Evolutionary conservation across 2,888 invertebrate species (phyloP), one percentile per base, ranked within the genome.

Genomic region (Eumacrocentrus americanus): DNA sequence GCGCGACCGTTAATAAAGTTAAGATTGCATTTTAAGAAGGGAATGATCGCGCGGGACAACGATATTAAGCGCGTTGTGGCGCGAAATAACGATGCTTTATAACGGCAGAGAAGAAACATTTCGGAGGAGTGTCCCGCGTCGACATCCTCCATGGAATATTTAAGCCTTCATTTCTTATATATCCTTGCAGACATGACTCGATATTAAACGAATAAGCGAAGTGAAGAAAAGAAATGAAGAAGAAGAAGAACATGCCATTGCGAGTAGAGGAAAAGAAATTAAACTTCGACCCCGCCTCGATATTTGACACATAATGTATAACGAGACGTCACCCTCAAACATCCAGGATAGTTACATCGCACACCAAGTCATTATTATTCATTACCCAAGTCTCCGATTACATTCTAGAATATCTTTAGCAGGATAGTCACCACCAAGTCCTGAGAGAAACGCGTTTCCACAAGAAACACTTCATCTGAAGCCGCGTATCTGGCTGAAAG

Each of bases 101-200:
- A 77, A 77, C 76, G 71, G 72, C 74, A 77, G 75, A 72, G 76
- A 76, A 74, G 67, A 68, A 62, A 62, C 59, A 62, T 53, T 62
- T 62, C 52, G 56, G 53, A 53, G 58, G 54, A 46, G 38, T 60
- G 48, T 50, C 53, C 61, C 70, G 29, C 29, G 69, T 69, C 71
- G 70, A 68, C 75, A 73, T n/a, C n/a, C 76, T 72, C 75, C 76
- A 77, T 80, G 72, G 77, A 80, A 79, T 80, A 80, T 80, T 80
- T 75, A 79, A 79, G 77, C 74, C 76, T 77, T 79, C 78, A 79
- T 80, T 80, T 79, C 80, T n/a, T n/a, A 78, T 79, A 77, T 74
- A 66, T 71, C 70, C 61, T 65, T 60, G 64, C 60, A 70, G 61
- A 65, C 69, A 63, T 23, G 12, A 60, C 69, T 58, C 51, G 72